Evolutionary conservation across 2,797 vertebrate genomes (phyloP).

Genomic region (Remorina albescens): DNA sequence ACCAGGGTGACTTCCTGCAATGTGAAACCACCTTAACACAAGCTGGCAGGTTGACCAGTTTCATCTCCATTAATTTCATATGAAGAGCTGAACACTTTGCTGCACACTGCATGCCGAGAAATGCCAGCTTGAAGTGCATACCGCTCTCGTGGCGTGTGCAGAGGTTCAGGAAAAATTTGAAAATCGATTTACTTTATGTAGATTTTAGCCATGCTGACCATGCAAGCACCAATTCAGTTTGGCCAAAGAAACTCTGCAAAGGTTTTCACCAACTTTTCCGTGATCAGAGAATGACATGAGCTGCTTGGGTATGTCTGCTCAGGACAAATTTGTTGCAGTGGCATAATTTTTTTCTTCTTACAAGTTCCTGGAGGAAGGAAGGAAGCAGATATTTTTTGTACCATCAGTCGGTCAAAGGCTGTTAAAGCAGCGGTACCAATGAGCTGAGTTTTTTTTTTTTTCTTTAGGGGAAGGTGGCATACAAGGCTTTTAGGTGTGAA

Average conservation of each 20-base stretch:
- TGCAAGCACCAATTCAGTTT: constrained; percentile 7
- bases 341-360: not conserved
- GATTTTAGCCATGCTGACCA: not conserved
- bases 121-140: not conserved
- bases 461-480: no score
- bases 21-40: constrained; percentile 17
- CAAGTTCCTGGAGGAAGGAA: not conserved
- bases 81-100: constrained; percentile 23
- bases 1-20: not conserved
- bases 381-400: not conserved
- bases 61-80: constrained; percentile 46
- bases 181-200: constrained; percentile 25
- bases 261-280: not conserved
- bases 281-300: constrained; percentile 6
- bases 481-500: no score
- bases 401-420: not conserved
- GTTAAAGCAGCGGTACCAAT: not conserved
- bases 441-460: not conserved
- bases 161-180: not conserved
- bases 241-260: constrained; percentile 2
- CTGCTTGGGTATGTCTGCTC: not conserved
- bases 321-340: not conserved
- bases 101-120: constrained; percentile 32
- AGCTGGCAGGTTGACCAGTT: constrained; percentile 23
- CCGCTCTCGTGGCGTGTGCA: not conserved